These are phyloP conservation scores for Electrona antarctica DNA, from an alignment of 2,113 vertebrate genomes.

Conservation along the genomic window DNA sequence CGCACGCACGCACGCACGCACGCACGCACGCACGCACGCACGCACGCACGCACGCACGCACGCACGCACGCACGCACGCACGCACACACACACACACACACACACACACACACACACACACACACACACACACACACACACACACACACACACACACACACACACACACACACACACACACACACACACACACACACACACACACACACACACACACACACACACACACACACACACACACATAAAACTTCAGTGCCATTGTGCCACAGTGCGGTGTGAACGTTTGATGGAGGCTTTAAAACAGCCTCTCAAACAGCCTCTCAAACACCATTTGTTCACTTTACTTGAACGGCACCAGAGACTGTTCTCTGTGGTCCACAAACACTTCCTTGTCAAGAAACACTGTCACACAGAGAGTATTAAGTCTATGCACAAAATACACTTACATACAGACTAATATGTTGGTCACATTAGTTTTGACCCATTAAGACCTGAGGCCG, in stretches of 20 bases:
- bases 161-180: constrained; percentile 14
- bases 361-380: neutral
- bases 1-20: no score
- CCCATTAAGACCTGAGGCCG: no score
- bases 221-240: constrained; percentile 32
- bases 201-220: constrained; percentile 11
- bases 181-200: constrained; percentile 18
- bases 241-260: constrained; percentile 8
- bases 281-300: constrained; percentile 34
- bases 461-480: no score
- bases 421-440: no score
- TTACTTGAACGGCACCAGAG: constrained; percentile 12
- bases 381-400: neutral
- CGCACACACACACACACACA: no score
- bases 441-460: no score
- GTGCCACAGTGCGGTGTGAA: constrained; percentile 32
- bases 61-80: constrained; percentile 5
- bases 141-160: constrained; percentile 20
- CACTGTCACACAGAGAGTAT: neutral
- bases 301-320: constrained; percentile 34
- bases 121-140: constrained; percentile 21
- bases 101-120: no score
- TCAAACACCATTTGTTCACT: no score
- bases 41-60: no score
- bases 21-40: no score